Evolutionary conservation across 2,797 vertebrate genomes (phyloP).

Genomic region (Stomatorhinus walkeri): DNA sequence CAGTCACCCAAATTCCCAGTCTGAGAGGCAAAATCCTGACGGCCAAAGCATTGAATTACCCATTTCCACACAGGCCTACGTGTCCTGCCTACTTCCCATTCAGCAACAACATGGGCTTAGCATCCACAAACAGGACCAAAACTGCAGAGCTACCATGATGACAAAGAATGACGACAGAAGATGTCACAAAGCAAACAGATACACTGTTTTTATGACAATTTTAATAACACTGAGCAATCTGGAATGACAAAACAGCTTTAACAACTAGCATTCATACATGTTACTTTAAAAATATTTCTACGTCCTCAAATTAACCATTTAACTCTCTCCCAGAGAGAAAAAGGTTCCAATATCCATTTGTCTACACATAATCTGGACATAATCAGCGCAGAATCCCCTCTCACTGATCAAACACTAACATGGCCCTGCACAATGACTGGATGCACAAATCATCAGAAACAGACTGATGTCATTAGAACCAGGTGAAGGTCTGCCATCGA

Average conservation of each 20-base stretch:
- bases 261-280: background rate
- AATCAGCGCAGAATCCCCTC: background rate
- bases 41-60: background rate
- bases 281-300: background rate
- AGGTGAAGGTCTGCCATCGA: background rate
- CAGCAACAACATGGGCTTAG: background rate
- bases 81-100: background rate
- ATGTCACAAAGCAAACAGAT: background rate
- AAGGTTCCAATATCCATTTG: background rate
- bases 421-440: background rate
- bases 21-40: background rate
- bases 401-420: background rate
- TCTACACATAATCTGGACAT: background rate
- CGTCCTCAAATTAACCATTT: background rate
- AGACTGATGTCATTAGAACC: background rate
- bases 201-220: background rate
- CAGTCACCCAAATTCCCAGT: background rate
- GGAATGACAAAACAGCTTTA: background rate
- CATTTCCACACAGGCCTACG: background rate
- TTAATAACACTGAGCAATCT: background rate
- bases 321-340: background rate
- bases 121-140: background rate
- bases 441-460: background rate
- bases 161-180: background rate
- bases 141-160: background rate